Base-by-base conservation (phyloP, 2,113 vertebrate genomes). In the Mustela nigripes region DNA sequence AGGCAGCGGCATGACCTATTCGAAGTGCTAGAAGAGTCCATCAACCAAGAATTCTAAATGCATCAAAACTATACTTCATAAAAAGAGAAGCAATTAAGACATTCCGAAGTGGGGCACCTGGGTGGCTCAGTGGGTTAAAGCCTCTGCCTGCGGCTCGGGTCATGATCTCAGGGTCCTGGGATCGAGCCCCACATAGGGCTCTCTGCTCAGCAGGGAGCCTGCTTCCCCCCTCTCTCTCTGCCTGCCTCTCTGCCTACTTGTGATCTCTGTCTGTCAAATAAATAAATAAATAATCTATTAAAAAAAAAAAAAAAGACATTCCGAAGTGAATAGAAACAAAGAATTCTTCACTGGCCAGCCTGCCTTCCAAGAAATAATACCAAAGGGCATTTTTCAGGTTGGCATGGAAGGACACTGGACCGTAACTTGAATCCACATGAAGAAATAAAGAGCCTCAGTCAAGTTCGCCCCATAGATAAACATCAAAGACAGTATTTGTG, bases 361-460 rank as follows among this genome's bases (percentile, higher is more conserved):
- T 88, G 11, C 22, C 36, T 53, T 80, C 36, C 31, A 71, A 36
- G 31, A 48, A 45, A 71, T 81, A 45, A 71, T 81, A 67, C 36
- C n/a, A 60, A 71, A 78, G 31, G 50, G 31, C 5, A 3, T 80
- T 42, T 36, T 88, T 94, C 11, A 36, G 63, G 11, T 56, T 88
- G 15, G 58, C n/a, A 28, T 24, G 74, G 79, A 71, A 88, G 62
- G 50, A 71, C 39, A 22, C 22, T 58, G 19, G 92, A 69, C 7
- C 7, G 24, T 76, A 76, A 60, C 50, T 71, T n/a, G 24, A 88
- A 94, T 69, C 50, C 76, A 62, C 16, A 22, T 36, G 63, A 88
- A 94, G 76, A 81, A 96, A 88, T 87, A 56, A 74, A 92, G 56
- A 74, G 4, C 76, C 81, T 26, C 83, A 88, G 28, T 56, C 26